phyloP scores from a whole-genome alignment of 2,888 invertebrate species.

The Parnassius smintheus region DNA sequence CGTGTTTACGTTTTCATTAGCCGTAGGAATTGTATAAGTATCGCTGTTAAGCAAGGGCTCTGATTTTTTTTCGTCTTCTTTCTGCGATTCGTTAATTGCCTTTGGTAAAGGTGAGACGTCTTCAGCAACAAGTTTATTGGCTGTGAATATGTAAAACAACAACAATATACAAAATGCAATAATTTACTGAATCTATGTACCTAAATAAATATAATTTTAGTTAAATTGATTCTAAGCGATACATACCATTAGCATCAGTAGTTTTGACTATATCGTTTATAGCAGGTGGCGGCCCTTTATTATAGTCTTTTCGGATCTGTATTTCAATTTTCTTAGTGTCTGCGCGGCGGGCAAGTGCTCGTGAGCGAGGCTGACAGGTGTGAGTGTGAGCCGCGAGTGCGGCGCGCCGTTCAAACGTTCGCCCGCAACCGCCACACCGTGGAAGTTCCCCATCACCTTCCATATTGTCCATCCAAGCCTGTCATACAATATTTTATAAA shows the following conservation, averaged over 20 bases:
- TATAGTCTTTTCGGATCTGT: constrained; percentile 71
- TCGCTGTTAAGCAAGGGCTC: constrained; percentile 3
- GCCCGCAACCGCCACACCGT: constrained; percentile 85
- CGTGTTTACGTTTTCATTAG: constrained; percentile 18
- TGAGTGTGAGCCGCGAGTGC: constrained; percentile 86
- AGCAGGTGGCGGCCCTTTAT: constrained; percentile 50
- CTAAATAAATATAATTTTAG: too few relatives aligned
- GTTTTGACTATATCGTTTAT: constrained; percentile 34
- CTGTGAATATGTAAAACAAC: constrained; percentile 5
- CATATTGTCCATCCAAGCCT: constrained; percentile 85
- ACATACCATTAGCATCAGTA: constrained; percentile 23
- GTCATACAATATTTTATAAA: neutral
- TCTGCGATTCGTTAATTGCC: constrained; percentile 2
- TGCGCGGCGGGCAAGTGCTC: constrained; percentile 48
- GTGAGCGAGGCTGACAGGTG: constrained; percentile 81
- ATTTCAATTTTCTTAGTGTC: constrained; percentile 65
- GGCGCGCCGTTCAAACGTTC: constrained; percentile 86
- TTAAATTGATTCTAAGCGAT: too few relatives aligned
- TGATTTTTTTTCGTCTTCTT: constrained; percentile 2
- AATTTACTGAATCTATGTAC: too few relatives aligned
- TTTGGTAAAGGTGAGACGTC: constrained; percentile 12
- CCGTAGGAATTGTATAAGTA: neutral
- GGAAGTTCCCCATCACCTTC: constrained; percentile 82
- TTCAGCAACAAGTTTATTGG: constrained; percentile 18
- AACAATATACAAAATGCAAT: too few relatives aligned